A percentile compares a stretch with the other conserved stretches of the same genome.
Evolutionary conservation across 64 coral and sea anemone genomes (phyloP).

Genomic region (Montipora efflorescens): DNA sequence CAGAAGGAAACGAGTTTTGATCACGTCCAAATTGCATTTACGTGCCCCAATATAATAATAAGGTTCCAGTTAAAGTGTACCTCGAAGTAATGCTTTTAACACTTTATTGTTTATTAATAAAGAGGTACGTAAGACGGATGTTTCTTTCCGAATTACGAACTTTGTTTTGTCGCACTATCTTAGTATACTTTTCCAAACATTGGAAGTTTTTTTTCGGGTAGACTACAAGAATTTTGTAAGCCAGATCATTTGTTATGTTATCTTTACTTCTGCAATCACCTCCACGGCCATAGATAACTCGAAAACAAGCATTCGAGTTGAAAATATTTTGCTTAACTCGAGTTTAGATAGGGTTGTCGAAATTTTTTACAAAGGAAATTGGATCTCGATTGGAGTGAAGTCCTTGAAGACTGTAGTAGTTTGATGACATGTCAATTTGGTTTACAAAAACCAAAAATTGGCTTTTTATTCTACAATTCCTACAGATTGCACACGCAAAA

Average conservation of each 20-base stretch:
- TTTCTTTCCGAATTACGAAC: not conserved
- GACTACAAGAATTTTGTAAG: not conserved
- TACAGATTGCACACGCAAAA: not conserved
- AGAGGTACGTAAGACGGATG: not conserved
- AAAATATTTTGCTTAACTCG: slow-evolving; percentile 58
- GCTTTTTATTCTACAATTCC: not conserved
- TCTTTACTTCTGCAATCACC: slow-evolving; percentile 46
- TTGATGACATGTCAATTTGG: not conserved
- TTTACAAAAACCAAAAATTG: slow-evolving; percentile 17
- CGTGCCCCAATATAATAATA: not conserved
- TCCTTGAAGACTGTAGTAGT: not conserved
- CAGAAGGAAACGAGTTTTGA: not conserved
- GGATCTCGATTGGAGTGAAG: not conserved
- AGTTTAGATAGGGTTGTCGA: slow-evolving; percentile 32
- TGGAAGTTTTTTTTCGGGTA: not conserved
- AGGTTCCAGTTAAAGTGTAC: not conserved
- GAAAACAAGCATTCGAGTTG: slow-evolving; percentile 24
- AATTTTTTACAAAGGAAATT: slow-evolving; percentile 4
- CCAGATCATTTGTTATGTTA: not conserved
- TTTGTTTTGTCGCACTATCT: slow-evolving; percentile 44
- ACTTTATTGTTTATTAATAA: slow-evolving; percentile 35
- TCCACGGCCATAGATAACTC: slow-evolving; percentile 34
- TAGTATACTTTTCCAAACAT: not conserved
- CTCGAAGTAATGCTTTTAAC: not conserved
- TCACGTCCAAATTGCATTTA: not conserved